phyloP scores from a whole-genome alignment of 2,113 vertebrate genomes.

The Scartelaos histophorus region DNA sequence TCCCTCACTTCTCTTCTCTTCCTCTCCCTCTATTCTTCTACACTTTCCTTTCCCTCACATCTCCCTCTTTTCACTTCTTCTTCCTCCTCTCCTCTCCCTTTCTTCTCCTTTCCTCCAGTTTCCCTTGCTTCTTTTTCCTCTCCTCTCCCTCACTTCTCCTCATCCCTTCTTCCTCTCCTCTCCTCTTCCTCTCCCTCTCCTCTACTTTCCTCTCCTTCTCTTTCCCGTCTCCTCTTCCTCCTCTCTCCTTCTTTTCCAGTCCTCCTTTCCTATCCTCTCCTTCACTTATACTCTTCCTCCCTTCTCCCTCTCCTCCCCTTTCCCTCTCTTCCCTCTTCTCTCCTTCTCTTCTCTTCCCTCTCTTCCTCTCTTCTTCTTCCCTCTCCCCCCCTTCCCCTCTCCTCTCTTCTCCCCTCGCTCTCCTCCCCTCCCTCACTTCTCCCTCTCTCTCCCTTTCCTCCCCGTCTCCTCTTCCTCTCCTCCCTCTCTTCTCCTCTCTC shows the following conservation, averaged over 20 bases:
- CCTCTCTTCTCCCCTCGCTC: constrained; percentile 14
- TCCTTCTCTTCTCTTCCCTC: constrained; percentile 5
- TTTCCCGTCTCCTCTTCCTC: constrained; percentile 4
- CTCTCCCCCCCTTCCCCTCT: constrained; percentile 8
- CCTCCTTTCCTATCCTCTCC: constrained; percentile 12
- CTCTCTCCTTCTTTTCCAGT: no score
- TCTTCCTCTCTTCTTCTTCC: constrained; percentile 20
- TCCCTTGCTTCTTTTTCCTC: no score
- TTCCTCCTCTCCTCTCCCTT: constrained; percentile 21
- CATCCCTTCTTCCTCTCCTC: constrained; percentile 6
- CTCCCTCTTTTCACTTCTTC: constrained; percentile 9
- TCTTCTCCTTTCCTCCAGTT: no score
- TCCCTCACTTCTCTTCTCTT: constrained; percentile 1
- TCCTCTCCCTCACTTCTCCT: constrained; percentile 10
- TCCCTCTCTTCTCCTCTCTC: constrained; percentile 16
- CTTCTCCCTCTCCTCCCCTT: background rate
- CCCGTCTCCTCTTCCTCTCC: background rate
- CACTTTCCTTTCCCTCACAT: no score
- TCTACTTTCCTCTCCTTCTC: constrained; percentile 16
- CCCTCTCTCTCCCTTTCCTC: no score
- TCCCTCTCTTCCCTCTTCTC: constrained; percentile 20
- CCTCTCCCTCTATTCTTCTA: no score
- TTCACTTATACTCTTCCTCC: constrained; percentile 9
- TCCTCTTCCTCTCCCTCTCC: background rate
- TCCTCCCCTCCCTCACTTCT: constrained; percentile 4